These are phyloP conservation scores for Sipha maydis DNA, from an alignment of 2,888 invertebrate species.

Conservation along the genomic window DNA sequence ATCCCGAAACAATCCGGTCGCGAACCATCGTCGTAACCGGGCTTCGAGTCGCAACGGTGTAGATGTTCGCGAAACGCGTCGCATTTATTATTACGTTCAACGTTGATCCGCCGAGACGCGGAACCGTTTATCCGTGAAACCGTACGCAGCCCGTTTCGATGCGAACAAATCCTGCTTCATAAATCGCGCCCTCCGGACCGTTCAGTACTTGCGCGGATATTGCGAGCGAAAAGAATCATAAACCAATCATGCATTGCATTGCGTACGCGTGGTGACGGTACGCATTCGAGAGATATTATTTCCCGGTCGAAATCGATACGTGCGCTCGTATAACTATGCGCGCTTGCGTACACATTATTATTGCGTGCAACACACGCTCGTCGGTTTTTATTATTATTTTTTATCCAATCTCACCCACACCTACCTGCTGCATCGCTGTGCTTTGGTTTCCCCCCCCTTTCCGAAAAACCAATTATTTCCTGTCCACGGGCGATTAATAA, in stretches of 20 bases:
- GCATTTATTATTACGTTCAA: neutral
- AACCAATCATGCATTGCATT: neutral
- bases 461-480: conserved; percentile 25
- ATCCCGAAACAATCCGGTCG: no score
- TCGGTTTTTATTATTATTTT: no score
- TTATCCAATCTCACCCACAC: no score
- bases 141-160: no score
- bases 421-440: no score
- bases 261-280: no score
- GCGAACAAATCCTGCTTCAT: neutral
- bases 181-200: neutral
- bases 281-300: neutral
- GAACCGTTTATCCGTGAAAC: neutral
- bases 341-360: no score
- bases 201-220: neutral
- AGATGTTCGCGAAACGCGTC: no score
- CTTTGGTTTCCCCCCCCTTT: neutral
- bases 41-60: no score
- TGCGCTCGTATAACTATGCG: no score
- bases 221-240: neutral
- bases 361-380: no score
- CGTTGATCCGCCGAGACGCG: neutral
- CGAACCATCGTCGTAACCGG: no score
- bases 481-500: neutral
- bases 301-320: neutral